phyloP scores from a whole-genome alignment of 2,797 vertebrate species.

The Erethizon dorsatum region DNA sequence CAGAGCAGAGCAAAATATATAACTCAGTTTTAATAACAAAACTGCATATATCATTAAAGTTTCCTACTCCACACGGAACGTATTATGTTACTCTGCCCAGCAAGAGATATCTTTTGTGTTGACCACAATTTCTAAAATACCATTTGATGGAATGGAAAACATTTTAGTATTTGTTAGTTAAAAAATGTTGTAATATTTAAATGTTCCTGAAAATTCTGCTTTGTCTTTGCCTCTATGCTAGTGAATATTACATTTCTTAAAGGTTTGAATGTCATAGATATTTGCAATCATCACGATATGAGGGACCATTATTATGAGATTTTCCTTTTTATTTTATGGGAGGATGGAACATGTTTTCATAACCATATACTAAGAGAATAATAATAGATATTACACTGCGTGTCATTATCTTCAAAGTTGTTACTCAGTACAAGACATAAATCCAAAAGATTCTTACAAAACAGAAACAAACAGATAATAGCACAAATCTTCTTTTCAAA shows the following conservation, averaged over 20 bases:
- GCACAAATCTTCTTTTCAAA: not conserved
- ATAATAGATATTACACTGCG: not conserved
- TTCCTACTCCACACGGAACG: conserved; percentile 88
- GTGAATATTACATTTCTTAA: conserved; percentile 75
- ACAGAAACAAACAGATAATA: not conserved
- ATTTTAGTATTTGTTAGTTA: conserved; percentile 89
- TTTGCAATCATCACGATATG: conserved; percentile 48
- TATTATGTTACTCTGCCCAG: conserved; percentile 91
- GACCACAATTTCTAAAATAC: conserved; percentile 90
- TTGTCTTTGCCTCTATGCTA: conserved; percentile 86
- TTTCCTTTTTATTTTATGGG: not conserved
- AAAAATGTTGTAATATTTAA: conserved; percentile 84
- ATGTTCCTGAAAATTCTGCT: conserved; percentile 86
- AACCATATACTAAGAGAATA: not conserved
- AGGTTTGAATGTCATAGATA: conserved; percentile 56
- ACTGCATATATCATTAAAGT: conserved; percentile 91
- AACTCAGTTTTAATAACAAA: conserved; percentile 93
- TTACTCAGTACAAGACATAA: not conserved
- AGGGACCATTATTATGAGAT: not conserved
- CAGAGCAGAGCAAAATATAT: conserved; percentile 92
- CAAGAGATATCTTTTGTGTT: conserved; percentile 90
- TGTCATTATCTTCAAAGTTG: not conserved
- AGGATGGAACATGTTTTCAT: not conserved
- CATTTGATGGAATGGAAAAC: conserved; percentile 90
- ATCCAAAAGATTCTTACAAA: not conserved